phyloP scores from a whole-genome alignment of 1,140 invertebrate species.

The Drosophila ohnishii region DNA sequence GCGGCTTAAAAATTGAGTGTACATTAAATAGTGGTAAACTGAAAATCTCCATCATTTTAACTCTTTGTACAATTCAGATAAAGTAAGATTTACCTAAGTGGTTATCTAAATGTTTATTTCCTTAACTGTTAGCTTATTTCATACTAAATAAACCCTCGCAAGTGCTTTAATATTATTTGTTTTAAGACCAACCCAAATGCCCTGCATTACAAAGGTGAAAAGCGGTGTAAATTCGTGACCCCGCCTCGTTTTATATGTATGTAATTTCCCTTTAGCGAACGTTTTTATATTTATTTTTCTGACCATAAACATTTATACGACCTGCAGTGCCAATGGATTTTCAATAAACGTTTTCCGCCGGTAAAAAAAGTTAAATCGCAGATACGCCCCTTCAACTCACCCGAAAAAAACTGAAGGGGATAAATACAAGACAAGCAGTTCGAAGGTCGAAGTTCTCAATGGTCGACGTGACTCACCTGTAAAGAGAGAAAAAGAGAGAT shows the following conservation, averaged over 20 bases:
- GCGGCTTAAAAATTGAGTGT: too few species aligned
- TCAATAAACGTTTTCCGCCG: constrained; percentile 29
- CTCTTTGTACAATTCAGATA: not conserved
- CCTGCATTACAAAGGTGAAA: not conserved
- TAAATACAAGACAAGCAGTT: constrained; percentile 14
- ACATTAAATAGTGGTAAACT: too few species aligned
- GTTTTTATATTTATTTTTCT: constrained; percentile 25
- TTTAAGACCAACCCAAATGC: not conserved
- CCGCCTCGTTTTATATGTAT: not conserved
- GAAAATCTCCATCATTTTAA: not conserved
- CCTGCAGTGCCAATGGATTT: constrained; percentile 37
- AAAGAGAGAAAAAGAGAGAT: constrained; percentile 17
- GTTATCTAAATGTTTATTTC: not conserved
- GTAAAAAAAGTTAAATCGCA: constrained; percentile 28
- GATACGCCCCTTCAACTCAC: constrained; percentile 19
- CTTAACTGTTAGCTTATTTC: not conserved
- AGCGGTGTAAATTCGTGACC: not conserved
- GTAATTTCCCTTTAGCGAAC: constrained; percentile 13
- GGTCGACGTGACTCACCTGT: constrained; percentile 47
- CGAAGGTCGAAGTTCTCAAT: constrained; percentile 13
- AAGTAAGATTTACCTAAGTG: not conserved
- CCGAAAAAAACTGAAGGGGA: constrained; percentile 19
- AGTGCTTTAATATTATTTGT: not conserved
- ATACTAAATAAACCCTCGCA: not conserved
- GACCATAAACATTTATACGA: constrained; percentile 29